Base-by-base conservation (phyloP, 2,888 invertebrate species). In the Leucozona laternaria region DNA sequence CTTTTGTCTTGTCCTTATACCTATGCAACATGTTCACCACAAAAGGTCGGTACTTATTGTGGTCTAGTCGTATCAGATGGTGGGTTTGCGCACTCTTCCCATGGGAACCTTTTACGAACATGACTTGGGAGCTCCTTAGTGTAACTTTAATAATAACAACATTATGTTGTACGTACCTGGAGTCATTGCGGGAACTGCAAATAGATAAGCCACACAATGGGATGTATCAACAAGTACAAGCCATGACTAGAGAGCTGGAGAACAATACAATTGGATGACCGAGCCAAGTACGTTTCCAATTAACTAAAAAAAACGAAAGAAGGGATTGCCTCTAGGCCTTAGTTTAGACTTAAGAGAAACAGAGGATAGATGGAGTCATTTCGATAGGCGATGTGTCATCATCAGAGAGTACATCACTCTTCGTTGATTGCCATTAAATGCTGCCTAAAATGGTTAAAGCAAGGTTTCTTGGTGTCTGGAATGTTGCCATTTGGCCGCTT, bases 391-490 rank as follows among this genome's bases (percentile, higher is more conserved):
- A 79, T 82, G 86, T 82, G 81, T 82, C 82, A 82, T 86, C 86
- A 86, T 86, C 86, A 78, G 68, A 48, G 81, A 62, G 72, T 82
- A 86, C 82, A 79, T 81, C 82, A 79, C 85, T 85, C 68, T 45
- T 68, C 45, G 68, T 57, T 81, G 78, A 79, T 82, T 70, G 86
- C 68, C 82, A 82, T 82, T 82, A 86, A 86, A 70, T 58, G 79
- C 75, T 86, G 57, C 86, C 86, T 75, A 79, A 86, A 86, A 86
- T 86, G 86, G 86, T 55, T 73, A 75, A 43, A 66, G 62, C 86
- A 75, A 66, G 86, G 81, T 75, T 70, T 82, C 78, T 82, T 81
- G 86, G 86, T 86, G 86, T 86, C 82, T 75, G 86, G 78, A 82
- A 86, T 86, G 78, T 79, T 86, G 82, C 82, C 75, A 79, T 78